Conservation (phyloP, 2,888 invertebrate genomes). For the Athalia circularis region DNA sequence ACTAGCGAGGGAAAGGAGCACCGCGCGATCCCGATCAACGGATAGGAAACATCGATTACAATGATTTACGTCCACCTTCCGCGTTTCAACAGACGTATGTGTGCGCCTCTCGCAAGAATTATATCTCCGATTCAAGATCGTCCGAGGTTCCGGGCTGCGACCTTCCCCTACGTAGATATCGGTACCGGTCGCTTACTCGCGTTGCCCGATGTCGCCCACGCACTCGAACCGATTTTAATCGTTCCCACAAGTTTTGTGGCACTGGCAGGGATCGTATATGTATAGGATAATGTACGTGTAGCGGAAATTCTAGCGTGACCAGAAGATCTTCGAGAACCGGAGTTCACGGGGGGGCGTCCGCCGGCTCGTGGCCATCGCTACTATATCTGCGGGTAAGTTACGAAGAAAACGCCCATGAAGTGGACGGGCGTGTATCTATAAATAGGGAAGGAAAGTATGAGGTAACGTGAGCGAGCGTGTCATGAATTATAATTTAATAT, state of each 20-base stretch:
- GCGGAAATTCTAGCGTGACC: neutral
- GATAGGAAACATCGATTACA: slow-evolving; percentile 37
- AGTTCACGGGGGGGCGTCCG: slow-evolving; percentile 32
- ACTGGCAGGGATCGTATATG: neutral
- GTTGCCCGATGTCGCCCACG: slow-evolving; percentile 33
- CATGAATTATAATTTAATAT: slow-evolving; percentile 65
- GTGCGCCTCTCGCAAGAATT: neutral
- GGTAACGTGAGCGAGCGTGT: slow-evolving; percentile 59
- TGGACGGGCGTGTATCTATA: slow-evolving; percentile 54
- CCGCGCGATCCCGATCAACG: slow-evolving; percentile 38
- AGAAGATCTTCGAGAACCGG: slow-evolving; percentile 10
- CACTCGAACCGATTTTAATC: slow-evolving; percentile 29
- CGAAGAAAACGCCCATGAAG: slow-evolving; percentile 25
- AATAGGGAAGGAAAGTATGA: slow-evolving; percentile 64
- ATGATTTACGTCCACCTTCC: slow-evolving; percentile 38
- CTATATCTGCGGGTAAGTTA: slow-evolving; percentile 1
- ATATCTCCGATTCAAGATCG: slow-evolving; percentile 8
- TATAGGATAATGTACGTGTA: neutral
- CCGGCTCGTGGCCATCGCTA: slow-evolving; percentile 55
- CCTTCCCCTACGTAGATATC: slow-evolving; percentile 12
- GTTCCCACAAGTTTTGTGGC: neutral
- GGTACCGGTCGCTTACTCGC: neutral
- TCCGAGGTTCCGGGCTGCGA: slow-evolving; percentile 10
- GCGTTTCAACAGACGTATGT: slow-evolving; percentile 27
- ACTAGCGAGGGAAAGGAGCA: slow-evolving; percentile 35